Base-by-base conservation (phyloP, 2,888 invertebrate genomes). In the Dolichopus griseipennis region DNA sequence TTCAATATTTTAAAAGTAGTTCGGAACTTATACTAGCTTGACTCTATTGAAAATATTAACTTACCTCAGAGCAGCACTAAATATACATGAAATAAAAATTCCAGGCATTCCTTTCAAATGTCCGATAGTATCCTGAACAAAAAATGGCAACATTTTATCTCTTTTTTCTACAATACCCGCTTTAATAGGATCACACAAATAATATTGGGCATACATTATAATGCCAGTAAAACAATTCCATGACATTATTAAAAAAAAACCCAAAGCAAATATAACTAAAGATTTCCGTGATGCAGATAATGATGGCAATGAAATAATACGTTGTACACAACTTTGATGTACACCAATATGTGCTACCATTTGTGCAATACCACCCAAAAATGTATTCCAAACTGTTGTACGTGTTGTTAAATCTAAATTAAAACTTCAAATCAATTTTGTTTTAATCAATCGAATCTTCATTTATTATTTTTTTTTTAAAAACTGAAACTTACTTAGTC, bases 261-360 rank as follows among this genome's bases (percentile, higher is more conserved):
- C 87, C 61, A 84, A 67, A 12, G 84, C 84, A 72, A 87, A 87
- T 52, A 86, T 74, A 12, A 81, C 75, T 22, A 87, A 75, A 1
- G 86, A 80, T 73, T 80, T 78, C 80, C 84, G 83, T 21, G 88
- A 87, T 73, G 85, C 83, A 70, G 76, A 81, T 66, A 86, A 78
- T 0, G 84, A 83, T 1, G 87, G 84, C 68, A 90, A 80, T 0
- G 89, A 85, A 52, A 88, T 83, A 71, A 89, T 87, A 70, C 90
- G 82, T 74, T 90, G 90, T 0, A 90, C 88, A 83, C 88, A 88
- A 66, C 88, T 87, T 78, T 90, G 90, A 79, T 89, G 88, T 18
- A 88, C 84, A 15, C 87, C 84, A 74, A 89, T 87, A 74, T 88
- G 86, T 0, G 86, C 83, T 10, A 86, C 83, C 85, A 87, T 87